A percentile compares a stretch with the other conserved stretches of the same genome.
These are phyloP conservation scores for Lethenteron camtschaticum DNA, from an alignment of 2,113 vertebrate species.

Conservation along the genomic window DNA sequence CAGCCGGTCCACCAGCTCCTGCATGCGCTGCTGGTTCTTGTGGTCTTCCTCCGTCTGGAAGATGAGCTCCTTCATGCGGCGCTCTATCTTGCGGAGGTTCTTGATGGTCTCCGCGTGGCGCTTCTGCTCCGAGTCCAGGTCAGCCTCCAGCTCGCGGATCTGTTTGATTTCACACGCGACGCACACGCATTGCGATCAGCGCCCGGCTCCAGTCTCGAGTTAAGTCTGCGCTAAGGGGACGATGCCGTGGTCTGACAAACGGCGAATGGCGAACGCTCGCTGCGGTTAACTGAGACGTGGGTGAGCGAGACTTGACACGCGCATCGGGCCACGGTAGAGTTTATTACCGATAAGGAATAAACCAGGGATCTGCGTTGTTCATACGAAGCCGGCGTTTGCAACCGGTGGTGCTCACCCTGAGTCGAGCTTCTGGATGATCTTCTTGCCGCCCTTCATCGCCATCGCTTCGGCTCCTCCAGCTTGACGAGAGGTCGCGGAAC, in stretches of 20 bases:
- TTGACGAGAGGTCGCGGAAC: conserved; percentile 27
- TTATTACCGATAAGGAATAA: not conserved
- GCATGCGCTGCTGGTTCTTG: conserved; percentile 27
- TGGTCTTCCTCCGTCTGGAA: conserved; percentile 31
- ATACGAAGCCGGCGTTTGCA: too few species aligned
- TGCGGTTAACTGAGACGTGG: too few species aligned
- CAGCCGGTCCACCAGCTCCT: conserved; percentile 28
- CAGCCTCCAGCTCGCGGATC: conserved; percentile 26
- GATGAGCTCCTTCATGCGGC: conserved; percentile 22
- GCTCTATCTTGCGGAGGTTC: conserved; percentile 22
- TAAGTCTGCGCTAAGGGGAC: too few species aligned
- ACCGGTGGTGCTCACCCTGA: conserved; percentile 17
- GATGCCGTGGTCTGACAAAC: too few species aligned
- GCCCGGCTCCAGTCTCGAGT: too few species aligned
- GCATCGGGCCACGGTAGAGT: too few species aligned
- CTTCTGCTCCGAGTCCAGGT: conserved; percentile 27
- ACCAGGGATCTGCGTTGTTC: not conserved
- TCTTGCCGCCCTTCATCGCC: conserved; percentile 22
- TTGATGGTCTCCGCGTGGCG: conserved; percentile 20
- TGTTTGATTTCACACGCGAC: conserved; percentile 8
- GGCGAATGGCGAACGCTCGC: too few species aligned
- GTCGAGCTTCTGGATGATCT: conserved; percentile 27
- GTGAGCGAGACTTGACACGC: too few species aligned
- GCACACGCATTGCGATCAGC: too few species aligned
- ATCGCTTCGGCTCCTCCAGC: conserved; percentile 28